phyloP scores from a whole-genome alignment of 2,113 vertebrate genomes.

The Dasyprocta punctata region DNA sequence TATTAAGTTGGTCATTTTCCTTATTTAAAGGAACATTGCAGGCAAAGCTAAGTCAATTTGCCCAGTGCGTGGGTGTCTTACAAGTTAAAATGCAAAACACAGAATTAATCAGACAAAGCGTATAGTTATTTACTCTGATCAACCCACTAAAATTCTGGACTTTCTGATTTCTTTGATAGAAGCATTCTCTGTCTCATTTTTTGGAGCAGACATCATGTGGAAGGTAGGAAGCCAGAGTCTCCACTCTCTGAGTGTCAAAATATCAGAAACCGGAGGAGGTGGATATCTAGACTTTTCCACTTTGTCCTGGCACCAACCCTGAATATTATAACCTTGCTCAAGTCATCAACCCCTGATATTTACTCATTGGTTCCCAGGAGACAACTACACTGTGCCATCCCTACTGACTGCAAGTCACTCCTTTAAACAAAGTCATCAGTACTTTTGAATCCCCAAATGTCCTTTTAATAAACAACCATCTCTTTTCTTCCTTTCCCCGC shows the following conservation, averaged over 20 bases:
- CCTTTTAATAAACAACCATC: background rate
- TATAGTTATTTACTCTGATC: background rate
- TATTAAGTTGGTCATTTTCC: background rate
- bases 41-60: background rate
- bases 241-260: background rate
- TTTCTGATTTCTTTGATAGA: background rate
- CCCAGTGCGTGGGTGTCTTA: background rate
- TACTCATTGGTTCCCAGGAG: background rate
- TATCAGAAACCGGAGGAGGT: background rate
- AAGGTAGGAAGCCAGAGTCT: background rate
- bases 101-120: background rate
- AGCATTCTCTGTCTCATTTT: background rate
- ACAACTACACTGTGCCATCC: background rate
- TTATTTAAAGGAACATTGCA: background rate
- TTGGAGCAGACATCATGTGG: background rate
- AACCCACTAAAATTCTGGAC: background rate
- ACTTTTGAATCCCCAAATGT: background rate
- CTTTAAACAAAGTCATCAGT: background rate
- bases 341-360: background rate
- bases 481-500: background rate
- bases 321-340: background rate
- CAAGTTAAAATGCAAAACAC: background rate
- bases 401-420: background rate
- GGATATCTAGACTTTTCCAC: background rate
- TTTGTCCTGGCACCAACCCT: background rate